A percentile compares a stretch with the other conserved stretches of the same genome.
Conservation (phyloP, 2,797 vertebrate species). For the Nannoperca obscura region DNA sequence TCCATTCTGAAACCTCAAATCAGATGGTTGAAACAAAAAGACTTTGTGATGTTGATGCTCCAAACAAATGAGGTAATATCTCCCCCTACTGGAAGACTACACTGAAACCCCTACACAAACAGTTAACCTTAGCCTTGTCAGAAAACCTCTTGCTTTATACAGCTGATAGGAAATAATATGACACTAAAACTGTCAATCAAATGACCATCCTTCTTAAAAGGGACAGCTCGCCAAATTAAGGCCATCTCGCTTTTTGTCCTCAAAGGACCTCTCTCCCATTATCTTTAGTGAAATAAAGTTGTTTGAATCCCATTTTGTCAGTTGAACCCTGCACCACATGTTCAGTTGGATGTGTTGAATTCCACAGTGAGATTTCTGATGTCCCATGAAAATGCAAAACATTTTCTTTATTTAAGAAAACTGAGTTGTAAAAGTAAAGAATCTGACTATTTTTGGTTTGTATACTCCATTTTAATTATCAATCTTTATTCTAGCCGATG, state of each 20-base stretch:
- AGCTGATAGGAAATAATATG: conserved; percentile 31
- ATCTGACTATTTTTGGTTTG: conserved; percentile 74
- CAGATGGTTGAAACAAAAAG: conserved; percentile 61
- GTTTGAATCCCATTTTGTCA: conserved; percentile 26
- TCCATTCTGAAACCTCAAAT: conserved; percentile 53
- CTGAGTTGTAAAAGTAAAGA: conserved; percentile 51
- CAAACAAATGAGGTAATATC: conserved; percentile 67
- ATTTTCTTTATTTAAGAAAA: conserved; percentile 65
- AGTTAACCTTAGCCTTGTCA: conserved; percentile 74
- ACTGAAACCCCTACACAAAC: conserved; percentile 27
- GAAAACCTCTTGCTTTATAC: conserved; percentile 63
- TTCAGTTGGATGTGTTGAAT: conserved; percentile 50
- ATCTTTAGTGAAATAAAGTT: conserved; percentile 31
- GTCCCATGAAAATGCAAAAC: conserved; percentile 61
- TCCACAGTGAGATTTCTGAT: conserved; percentile 51
- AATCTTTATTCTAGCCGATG: conserved; percentile 64
- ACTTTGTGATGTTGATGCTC: conserved; percentile 64
- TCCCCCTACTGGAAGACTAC: conserved; percentile 68
- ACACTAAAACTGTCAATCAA: conserved; percentile 56
- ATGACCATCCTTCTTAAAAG: conserved; percentile 42
- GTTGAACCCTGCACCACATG: conserved; percentile 24
- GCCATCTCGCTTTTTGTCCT: conserved; percentile 22
- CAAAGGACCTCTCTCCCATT: conserved; percentile 14
- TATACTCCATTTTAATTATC: conserved; percentile 74
- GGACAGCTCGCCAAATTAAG: conserved; percentile 38